These are phyloP conservation scores for Erythrolamprus reginae DNA, from an alignment of 2,113 vertebrate species.

Conservation along the genomic window DNA sequence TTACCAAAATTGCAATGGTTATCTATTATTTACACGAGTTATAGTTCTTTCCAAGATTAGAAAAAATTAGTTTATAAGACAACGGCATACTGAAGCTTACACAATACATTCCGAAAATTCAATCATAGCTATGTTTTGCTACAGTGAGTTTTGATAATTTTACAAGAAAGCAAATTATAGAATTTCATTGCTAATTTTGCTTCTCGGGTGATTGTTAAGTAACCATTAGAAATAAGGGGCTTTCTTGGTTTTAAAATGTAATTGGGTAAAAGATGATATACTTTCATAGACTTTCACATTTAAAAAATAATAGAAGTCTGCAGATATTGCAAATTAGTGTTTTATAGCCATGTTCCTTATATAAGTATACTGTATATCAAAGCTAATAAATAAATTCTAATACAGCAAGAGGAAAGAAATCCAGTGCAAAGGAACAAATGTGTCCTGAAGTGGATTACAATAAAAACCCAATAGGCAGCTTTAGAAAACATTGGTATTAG, in stretches of 20 bases:
- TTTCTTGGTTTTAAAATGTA: neutral
- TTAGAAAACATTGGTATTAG: slow-evolving; percentile 13
- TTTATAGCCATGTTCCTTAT: neutral
- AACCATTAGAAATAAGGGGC: neutral
- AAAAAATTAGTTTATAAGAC: neutral
- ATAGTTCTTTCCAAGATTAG: neutral
- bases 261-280: neutral
- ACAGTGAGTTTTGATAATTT: neutral
- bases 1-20: neutral
- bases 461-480: neutral
- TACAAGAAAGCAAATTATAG: neutral
- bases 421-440: neutral
- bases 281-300: neutral
- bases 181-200: neutral
- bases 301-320: neutral
- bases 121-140: neutral
- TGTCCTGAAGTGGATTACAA: neutral
- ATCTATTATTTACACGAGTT: neutral
- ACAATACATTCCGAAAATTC: neutral
- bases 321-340: neutral
- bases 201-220: neutral
- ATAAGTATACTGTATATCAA: neutral
- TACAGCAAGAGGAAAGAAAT: neutral
- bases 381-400: neutral
- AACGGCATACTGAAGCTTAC: neutral